Evolutionary conservation across 2,888 invertebrate genomes (phyloP).

Genomic region (Caenorhabditis afra): DNA sequence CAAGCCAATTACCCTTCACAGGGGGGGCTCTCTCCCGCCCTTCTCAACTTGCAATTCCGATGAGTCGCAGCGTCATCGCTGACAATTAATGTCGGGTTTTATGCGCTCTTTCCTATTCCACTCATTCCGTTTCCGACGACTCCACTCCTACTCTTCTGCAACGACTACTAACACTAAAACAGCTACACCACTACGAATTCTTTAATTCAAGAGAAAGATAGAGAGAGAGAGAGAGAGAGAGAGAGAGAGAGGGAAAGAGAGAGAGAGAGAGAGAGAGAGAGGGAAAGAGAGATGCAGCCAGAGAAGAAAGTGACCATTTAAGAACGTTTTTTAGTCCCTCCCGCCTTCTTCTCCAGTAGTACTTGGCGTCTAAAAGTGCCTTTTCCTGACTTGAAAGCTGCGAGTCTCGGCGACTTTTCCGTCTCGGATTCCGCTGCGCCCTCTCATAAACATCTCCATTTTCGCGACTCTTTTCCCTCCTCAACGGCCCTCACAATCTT

Average conservation of each 20-base stretch:
- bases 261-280: no score
- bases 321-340: no score
- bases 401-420: conserved; percentile 26
- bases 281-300: no score
- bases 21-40: conserved; percentile 5
- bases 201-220: not conserved
- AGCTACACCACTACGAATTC: no score
- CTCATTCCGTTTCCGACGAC: conserved; percentile 39
- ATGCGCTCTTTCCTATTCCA: conserved; percentile 54
- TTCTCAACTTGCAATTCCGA: conserved; percentile 56
- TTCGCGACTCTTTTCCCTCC: conserved; percentile 7
- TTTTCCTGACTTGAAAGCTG: conserved; percentile 36
- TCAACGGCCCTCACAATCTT: conserved; percentile 21
- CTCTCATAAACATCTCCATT: conserved; percentile 20
- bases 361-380: conserved; percentile 17
- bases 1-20: conserved; percentile 38
- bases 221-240: conserved; percentile 4
- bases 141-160: conserved; percentile 6
- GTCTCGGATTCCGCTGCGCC: conserved; percentile 30
- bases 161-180: no score
- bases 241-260: no score
- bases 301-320: no score
- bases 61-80: conserved; percentile 52
- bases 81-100: conserved; percentile 59
- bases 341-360: no score